Base-by-base conservation (phyloP, 2,797 vertebrate species). In the Tachyglossus aculeatus region DNA sequence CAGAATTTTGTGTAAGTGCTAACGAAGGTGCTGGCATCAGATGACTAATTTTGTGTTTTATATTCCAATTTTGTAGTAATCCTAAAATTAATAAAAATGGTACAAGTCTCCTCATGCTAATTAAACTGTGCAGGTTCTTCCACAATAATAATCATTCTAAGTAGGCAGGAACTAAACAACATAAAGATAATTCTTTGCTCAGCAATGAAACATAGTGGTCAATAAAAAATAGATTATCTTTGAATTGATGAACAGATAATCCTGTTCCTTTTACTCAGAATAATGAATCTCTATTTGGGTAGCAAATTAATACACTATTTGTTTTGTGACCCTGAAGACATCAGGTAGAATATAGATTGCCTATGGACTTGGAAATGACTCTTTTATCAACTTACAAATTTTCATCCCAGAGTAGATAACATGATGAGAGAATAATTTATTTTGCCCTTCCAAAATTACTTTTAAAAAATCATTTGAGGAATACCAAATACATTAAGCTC, bases 111-210 rank as follows among this genome's bases (percentile, higher is more conserved):
- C 32, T 61, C 51, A 58, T 71, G 8, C 55, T 80, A 78, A 84
- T 89, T 90, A 83, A 89, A 83, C 47, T 60, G 73, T 82, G 72
- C 62, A 78, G 48, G 79, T 62, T 71, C 78, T 81, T 86, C 70
- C 74, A 73, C 56, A 83, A 57, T 78, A 86, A 86, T 81, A 86
- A 85, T 81, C 74, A 63, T 71, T 85, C 86, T 74, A 87, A 63
- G 73, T 61, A 86, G 21, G 32, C 37, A 81, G 41, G 25, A 25
- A 0, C 47, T 65, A 84, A 83, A 78, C 66, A 78, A 66, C 59
- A 9, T 14, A 55, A 77, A 71, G 62, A 76, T 63, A 88, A 78
- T 77, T 64, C 71, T 86, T 77, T 75, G 24, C 50, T 73, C 37
- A 77, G 27, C 22, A 74, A 44, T 54, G 29, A 41, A 83, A 81